These are phyloP conservation scores for Huso huso DNA, from an alignment of 2,797 vertebrate genomes.

Conservation along the genomic window DNA sequence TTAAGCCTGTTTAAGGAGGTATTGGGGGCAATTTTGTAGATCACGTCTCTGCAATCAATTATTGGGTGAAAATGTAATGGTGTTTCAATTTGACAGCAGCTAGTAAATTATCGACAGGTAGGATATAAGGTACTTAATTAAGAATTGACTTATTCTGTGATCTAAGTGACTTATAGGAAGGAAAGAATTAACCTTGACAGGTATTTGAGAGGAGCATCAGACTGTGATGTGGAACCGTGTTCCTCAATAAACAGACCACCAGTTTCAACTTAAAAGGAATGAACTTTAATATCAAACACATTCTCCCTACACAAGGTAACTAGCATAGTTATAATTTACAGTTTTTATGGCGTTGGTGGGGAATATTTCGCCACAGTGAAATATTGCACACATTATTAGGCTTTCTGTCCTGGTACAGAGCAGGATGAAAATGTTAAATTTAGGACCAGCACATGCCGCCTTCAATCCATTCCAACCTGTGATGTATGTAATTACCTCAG, in stretches of 20 bases:
- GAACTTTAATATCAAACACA: not conserved
- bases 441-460: not conserved
- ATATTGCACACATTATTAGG: not conserved
- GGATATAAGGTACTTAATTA: not conserved
- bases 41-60: not conserved
- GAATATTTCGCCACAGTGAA: not conserved
- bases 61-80: not conserved
- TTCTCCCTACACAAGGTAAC: not conserved
- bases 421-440: not conserved
- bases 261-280: too few species aligned
- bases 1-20: not conserved
- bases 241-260: not conserved
- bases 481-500: slow-evolving; percentile 1
- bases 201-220: not conserved
- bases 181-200: not conserved
- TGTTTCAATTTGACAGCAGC: not conserved
- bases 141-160: not conserved
- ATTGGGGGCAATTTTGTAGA: not conserved
- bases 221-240: not conserved
- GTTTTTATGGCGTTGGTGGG: not conserved
- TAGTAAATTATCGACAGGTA: not conserved
- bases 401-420: not conserved
- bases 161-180: not conserved
- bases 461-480: slow-evolving; percentile 1
- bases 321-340: not conserved